Evolutionary conservation across 2,888 invertebrate genomes (phyloP), one percentile per base, ranked within the genome.

Genomic region (Polyommatus icarus): DNA sequence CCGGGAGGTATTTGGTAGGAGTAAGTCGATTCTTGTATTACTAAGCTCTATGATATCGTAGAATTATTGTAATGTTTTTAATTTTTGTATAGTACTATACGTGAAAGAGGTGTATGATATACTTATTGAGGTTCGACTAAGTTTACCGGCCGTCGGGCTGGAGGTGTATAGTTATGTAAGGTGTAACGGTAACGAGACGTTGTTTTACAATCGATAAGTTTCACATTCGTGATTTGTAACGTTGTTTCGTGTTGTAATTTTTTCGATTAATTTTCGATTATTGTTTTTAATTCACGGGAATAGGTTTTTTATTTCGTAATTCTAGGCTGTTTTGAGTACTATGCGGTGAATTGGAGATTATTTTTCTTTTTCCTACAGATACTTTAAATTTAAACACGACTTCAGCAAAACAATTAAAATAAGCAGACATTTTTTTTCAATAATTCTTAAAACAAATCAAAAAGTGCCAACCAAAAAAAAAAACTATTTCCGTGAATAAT

Each of bases 31-130:
- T 92, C 92, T 91, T 91, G 91, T 94, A 93, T 88, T 89, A 90
- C 88, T 85, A 92, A 93, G 93, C 84, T 90, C 87, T 92, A 92
- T 91, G 87, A 89, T 92, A 92, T 88, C 82, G 90, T 93, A 93
- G 92, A 87, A 88, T 87, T 90, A 91, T 85, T 91, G 90, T 92
- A 91, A 92, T 89, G 92, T 93, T 93, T 93, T 93, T 93, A 93
- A 92, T 93, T 93, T 94, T 93, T 93, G 93, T 94, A 94, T 93
- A 93, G 93, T 91, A 91, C 90, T 75, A 75, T 75, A 75, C 84
- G 86, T 88, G 83, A 80, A 85, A 85, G 91, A 86, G 91, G 87
- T 92, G 92, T 92, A 91, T 90, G 80, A 91, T 91, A 91, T 90
- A 67, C 67, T 67, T 29, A 87, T 88, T 88, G 86, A 88, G 84